These are phyloP conservation scores for Crypturellus undulatus DNA, from an alignment of 2,113 vertebrate genomes.

Conservation along the genomic window DNA sequence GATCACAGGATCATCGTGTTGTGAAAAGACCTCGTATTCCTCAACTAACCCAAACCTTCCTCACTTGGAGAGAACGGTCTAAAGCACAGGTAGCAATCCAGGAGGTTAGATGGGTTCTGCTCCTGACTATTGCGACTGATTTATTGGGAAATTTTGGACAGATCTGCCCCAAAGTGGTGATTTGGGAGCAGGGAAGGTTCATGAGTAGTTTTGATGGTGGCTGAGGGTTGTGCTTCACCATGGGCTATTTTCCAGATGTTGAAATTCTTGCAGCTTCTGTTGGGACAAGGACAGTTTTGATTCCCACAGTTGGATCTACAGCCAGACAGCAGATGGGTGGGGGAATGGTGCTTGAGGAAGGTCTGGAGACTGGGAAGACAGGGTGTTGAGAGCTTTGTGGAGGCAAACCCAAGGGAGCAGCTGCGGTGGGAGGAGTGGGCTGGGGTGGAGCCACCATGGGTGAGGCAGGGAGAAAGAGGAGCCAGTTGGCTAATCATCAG, in stretches of 20 bases:
- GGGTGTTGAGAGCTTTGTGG: background rate
- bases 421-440: background rate
- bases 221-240: background rate
- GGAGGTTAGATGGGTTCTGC: constrained; percentile 44
- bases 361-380: background rate
- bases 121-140: background rate
- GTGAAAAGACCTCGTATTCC: background rate
- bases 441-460: constrained; percentile 19
- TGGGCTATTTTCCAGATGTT: background rate
- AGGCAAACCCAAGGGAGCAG: background rate
- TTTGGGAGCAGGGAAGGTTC: background rate
- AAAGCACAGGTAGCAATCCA: background rate
- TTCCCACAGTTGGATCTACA: background rate
- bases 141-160: background rate
- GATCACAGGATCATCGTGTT: background rate
- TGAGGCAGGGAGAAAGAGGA: background rate
- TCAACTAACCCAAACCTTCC: constrained; percentile 2
- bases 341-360: background rate
- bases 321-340: background rate
- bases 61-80: background rate
- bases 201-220: background rate
- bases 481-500: constrained; percentile 35
- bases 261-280: background rate
- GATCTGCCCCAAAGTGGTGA: background rate
- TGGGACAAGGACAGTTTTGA: constrained; percentile 8